Evolutionary conservation across 2,888 invertebrate species (phyloP), one percentile per base, ranked within the genome.

Genomic region (Dendrolimus pini): DNA sequence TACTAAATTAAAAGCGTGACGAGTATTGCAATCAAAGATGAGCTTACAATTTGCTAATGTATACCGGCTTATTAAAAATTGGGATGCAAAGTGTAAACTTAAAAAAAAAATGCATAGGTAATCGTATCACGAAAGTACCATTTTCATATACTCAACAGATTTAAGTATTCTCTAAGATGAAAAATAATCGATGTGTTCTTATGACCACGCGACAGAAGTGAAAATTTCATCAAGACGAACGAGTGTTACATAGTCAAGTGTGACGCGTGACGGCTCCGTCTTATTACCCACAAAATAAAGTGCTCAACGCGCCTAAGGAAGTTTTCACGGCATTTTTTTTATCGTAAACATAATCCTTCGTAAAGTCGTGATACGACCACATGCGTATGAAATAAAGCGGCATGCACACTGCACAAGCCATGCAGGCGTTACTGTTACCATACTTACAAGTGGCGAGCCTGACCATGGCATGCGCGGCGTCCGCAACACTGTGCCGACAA

Each of bases 381-480:
- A 12, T 55, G 9, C 55, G 47, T 52, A 56, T 55, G 55, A 14
- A 52, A 59, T 54, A 54, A 58, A 58, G 54, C 41, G 55, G 57
- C 56, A 66, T 73, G 76, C 72, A 63, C 61, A 68, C 68, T 72
- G 73, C 74, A 55, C 53, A 68, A 69, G 70, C 72, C 70, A 68
- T 71, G 70, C 71, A 67, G 65, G 72, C 69, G 64, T 62, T 60
- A 58, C 59, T 62, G 64, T 57, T 57, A 58, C 52, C 55, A 86
- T 96, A 96, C 96, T 96, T 95, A 96, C 96, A 96, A 94, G 94
- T 94, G 88, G 95, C 95, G 91, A 96, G 94, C 83, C 95, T 93
- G 93, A 95, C 95, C 93, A 96, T 94, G 88, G 96, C 96, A 95
- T 96, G 96, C 94, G 96, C 94, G 90, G 96, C 93, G 93, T 96